A percentile compares a stretch with the other conserved stretches of the same genome.
phyloP scores from a whole-genome alignment of 1,140 invertebrate species.

The Helicoverpa armigera region DNA sequence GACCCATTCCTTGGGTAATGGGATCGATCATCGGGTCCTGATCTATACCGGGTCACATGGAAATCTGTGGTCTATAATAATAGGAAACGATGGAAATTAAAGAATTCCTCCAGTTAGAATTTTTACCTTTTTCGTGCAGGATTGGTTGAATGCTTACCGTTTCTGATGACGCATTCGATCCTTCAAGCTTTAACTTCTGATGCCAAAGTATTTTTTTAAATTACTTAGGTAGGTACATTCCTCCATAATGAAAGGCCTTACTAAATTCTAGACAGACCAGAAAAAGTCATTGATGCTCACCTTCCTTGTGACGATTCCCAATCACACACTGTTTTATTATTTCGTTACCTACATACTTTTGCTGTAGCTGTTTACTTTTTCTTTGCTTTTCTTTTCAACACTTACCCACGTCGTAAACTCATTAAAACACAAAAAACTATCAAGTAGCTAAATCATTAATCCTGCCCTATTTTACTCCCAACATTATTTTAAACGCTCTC shows the following conservation, averaged over 20 bases:
- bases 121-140: conserved; percentile 51
- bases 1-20: conserved; percentile 50
- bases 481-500: neutral
- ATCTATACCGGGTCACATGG: conserved; percentile 52
- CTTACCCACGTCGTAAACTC: no score
- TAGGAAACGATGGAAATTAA: conserved; percentile 58
- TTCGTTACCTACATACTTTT: no score
- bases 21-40: conserved; percentile 58
- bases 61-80: conserved; percentile 61
- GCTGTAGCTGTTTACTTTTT: neutral
- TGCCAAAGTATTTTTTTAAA: no score
- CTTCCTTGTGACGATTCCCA: no score
- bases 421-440: no score
- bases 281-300: no score
- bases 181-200: neutral
- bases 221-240: no score
- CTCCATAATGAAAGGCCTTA: no score
- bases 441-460: neutral
- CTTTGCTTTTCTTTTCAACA: neutral
- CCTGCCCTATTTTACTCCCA: neutral
- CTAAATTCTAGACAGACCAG: no score
- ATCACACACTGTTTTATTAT: no score
- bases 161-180: neutral
- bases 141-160: conserved; percentile 19
- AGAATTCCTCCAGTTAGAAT: conserved; percentile 33